These are phyloP conservation scores for Lutjanus campechanus DNA, from an alignment of 2,797 vertebrate genomes.

Conservation along the genomic window DNA sequence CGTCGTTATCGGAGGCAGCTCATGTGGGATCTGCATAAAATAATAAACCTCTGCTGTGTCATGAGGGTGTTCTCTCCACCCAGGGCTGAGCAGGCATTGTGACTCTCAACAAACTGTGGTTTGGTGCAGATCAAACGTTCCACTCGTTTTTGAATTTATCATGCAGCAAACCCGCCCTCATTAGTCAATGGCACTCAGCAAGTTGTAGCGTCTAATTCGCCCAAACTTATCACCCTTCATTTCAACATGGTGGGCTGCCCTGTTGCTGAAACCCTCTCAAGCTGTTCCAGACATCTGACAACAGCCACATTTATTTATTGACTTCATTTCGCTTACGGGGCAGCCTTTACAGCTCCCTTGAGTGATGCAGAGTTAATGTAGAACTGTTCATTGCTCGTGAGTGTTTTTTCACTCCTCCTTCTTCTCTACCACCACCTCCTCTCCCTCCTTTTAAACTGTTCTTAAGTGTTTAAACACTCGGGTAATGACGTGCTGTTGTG, in stretches of 20 bases:
- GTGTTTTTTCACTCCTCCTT: slow-evolving; percentile 71
- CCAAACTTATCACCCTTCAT: slow-evolving; percentile 80
- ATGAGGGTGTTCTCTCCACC: slow-evolving; percentile 56
- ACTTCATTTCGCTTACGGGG: slow-evolving; percentile 81
- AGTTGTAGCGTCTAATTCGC: slow-evolving; percentile 80
- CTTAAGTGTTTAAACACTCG: slow-evolving; percentile 87
- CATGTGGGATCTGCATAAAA: slow-evolving; percentile 58
- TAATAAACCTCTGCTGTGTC: slow-evolving; percentile 63
- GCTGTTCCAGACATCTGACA: slow-evolving; percentile 86
- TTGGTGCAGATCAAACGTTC: slow-evolving; percentile 72
- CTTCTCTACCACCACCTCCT: slow-evolving; percentile 52
- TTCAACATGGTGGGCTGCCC: slow-evolving; percentile 77
- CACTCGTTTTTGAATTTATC: slow-evolving; percentile 69
- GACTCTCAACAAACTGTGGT: slow-evolving; percentile 72
- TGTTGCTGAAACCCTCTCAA: slow-evolving; percentile 74
- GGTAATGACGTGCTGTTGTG: slow-evolving; percentile 83
- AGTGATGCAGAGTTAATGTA: slow-evolving; percentile 84
- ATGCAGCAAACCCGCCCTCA: slow-evolving; percentile 70
- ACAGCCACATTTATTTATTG: slow-evolving; percentile 84
- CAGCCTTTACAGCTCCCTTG: slow-evolving; percentile 80
- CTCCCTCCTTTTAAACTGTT: slow-evolving; percentile 70
- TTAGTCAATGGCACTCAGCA: slow-evolving; percentile 83
- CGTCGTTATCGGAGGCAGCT: slow-evolving; percentile 57
- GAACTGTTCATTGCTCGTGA: slow-evolving; percentile 75
- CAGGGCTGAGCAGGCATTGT: slow-evolving; percentile 59